phyloP scores from a whole-genome alignment of 2,113 vertebrate species.

The Motacilla tschutschensis region DNA sequence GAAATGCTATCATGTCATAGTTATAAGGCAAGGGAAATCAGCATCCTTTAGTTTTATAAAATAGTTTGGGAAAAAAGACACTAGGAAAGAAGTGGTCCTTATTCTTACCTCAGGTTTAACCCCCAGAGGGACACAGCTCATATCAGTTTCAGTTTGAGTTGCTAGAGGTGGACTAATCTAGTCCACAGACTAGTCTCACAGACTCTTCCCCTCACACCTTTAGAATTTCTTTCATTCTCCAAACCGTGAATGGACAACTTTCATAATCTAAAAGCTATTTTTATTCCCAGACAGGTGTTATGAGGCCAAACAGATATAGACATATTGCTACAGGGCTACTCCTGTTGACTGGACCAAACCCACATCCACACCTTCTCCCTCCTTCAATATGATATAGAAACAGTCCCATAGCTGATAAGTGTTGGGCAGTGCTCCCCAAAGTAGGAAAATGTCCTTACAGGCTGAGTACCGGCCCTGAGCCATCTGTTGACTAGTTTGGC shows the following conservation, averaged over 20 bases:
- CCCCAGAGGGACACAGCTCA: neutral
- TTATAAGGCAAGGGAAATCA: neutral
- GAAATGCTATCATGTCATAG: neutral
- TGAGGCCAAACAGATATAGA: neutral
- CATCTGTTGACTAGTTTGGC: slow-evolving; percentile 4
- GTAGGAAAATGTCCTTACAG: neutral
- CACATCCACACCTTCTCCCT: neutral
- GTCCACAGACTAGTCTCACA: neutral
- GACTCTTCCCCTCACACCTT: neutral
- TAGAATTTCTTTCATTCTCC: neutral
- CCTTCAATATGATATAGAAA: neutral
- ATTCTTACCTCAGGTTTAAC: neutral
- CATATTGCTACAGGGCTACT: neutral
- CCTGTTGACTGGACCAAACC: neutral
- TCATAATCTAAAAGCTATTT: neutral
- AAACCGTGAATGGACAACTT: neutral
- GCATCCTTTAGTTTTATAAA: neutral
- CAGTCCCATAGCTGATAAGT: neutral
- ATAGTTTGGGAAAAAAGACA: neutral
- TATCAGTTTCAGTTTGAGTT: neutral
- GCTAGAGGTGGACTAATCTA: neutral
- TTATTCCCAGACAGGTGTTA: neutral
- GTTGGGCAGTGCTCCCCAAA: neutral
- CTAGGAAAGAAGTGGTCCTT: neutral
- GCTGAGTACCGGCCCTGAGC: neutral